Evolutionary conservation across 2,797 vertebrate species (phyloP).

Genomic region (Odontamblyopus lacepedii): DNA sequence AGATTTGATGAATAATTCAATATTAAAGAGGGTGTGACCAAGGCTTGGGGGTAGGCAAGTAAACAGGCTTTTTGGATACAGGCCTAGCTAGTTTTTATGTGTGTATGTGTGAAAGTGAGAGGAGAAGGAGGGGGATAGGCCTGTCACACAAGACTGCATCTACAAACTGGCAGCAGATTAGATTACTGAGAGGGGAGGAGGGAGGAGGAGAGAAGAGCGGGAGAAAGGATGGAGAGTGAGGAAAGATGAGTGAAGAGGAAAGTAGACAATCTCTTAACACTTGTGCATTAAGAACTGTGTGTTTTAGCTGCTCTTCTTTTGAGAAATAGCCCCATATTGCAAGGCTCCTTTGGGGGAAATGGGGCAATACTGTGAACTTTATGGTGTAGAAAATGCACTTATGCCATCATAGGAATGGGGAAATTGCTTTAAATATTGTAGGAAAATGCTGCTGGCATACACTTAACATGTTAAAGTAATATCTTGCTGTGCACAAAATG

Average conservation of each 20-base stretch:
- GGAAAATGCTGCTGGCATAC: not conserved
- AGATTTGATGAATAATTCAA: conserved; percentile 81
- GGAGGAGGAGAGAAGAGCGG: not conserved
- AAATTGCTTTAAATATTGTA: not conserved
- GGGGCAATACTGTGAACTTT: conserved; percentile 5
- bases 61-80: conserved; percentile 69
- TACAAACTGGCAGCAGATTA: conserved; percentile 81
- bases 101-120: conserved; percentile 34
- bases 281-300: conserved; percentile 59
- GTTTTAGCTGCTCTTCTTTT: conserved; percentile 17
- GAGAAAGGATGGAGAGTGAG: conserved; percentile 15
- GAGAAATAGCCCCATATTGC: conserved; percentile 19
- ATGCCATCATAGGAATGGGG: conserved; percentile 2
- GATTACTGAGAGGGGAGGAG: conserved; percentile 70
- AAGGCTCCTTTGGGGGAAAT: conserved; percentile 3
- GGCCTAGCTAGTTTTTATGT: conserved; percentile 51
- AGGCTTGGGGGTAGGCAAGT: conserved; percentile 38
- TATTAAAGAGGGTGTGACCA: conserved; percentile 80
- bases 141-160: conserved; percentile 82
- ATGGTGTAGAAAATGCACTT: conserved; percentile 10
- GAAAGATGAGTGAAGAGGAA: conserved; percentile 22
- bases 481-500: not conserved
- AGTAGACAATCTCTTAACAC: conserved; percentile 62
- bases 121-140: conserved; percentile 31
- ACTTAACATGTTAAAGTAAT: not conserved